Conservation (phyloP, 2,797 vertebrate genomes). For the Ptychadena robeensis region DNA sequence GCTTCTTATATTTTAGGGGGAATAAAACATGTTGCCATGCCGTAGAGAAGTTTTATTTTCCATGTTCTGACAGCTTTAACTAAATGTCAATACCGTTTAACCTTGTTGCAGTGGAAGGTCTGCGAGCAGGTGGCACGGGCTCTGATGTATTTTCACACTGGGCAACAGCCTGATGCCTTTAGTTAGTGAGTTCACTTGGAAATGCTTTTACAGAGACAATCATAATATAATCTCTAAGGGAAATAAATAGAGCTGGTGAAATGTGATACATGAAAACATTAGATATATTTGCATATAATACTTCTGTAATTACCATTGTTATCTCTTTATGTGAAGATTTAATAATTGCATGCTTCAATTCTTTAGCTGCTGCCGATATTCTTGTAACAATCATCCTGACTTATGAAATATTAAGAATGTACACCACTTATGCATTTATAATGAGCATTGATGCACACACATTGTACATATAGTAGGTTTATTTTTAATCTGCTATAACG, state of each 20-base stretch:
- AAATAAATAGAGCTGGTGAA: conserved; percentile 34
- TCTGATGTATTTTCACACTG: conserved; percentile 54
- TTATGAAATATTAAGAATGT: background rate
- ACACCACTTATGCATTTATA: background rate
- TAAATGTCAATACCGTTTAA: conserved; percentile 61
- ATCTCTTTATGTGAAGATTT: background rate
- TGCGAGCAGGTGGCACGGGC: conserved; percentile 48
- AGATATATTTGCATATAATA: background rate
- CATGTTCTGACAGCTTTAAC: conserved; percentile 60
- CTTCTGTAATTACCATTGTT: background rate
- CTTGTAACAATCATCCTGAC: background rate
- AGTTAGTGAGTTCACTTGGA: conserved; percentile 39
- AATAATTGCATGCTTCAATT: background rate
- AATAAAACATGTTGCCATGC: conserved; percentile 29
- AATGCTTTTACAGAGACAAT: conserved; percentile 32
- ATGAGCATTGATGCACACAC: background rate
- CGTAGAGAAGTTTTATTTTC: conserved; percentile 38
- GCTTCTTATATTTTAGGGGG: conserved; percentile 13
- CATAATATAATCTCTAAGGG: conserved; percentile 36
- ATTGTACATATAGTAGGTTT: background rate
- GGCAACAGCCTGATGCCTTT: conserved; percentile 41
- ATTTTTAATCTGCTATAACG: too few species aligned
- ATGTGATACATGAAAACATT: background rate
- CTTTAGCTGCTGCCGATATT: background rate
- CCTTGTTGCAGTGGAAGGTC: conserved; percentile 53